These are phyloP conservation scores for Pelecanus crispus DNA, from an alignment of 2,113 vertebrate species.

Conservation along the genomic window DNA sequence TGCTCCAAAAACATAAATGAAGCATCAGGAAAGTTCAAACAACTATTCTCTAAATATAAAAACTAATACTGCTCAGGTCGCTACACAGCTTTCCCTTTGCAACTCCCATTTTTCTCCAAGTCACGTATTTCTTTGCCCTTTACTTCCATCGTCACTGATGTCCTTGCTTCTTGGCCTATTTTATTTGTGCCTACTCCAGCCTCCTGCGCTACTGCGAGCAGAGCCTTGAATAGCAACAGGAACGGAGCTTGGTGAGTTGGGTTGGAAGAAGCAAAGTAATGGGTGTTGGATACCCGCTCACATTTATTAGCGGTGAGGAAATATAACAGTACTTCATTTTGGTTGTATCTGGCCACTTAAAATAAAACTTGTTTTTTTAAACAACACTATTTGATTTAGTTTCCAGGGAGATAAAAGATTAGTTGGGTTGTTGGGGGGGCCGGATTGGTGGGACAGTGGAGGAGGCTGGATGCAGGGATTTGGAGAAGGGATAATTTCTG, in stretches of 20 bases:
- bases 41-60: neutral
- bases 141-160: neutral
- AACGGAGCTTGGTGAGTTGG: neutral
- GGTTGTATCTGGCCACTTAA: neutral
- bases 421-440: neutral
- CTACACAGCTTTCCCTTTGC: neutral
- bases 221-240: neutral
- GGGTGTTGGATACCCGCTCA: neutral
- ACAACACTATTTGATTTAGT: neutral
- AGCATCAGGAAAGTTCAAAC: neutral
- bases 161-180: neutral
- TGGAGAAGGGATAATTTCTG: neutral
- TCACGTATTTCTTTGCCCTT: neutral
- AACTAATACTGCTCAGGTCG: neutral
- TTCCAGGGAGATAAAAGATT: neutral
- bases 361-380: neutral
- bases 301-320: neutral
- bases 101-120: neutral
- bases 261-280: neutral
- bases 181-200: neutral
- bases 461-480: neutral
- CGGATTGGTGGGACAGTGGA: neutral
- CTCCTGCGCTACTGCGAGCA: neutral
- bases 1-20: neutral
- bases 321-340: neutral